These are phyloP conservation scores for Megaleporinus macrocephalus DNA, from an alignment of 2,113 vertebrate species.

Conservation along the genomic window DNA sequence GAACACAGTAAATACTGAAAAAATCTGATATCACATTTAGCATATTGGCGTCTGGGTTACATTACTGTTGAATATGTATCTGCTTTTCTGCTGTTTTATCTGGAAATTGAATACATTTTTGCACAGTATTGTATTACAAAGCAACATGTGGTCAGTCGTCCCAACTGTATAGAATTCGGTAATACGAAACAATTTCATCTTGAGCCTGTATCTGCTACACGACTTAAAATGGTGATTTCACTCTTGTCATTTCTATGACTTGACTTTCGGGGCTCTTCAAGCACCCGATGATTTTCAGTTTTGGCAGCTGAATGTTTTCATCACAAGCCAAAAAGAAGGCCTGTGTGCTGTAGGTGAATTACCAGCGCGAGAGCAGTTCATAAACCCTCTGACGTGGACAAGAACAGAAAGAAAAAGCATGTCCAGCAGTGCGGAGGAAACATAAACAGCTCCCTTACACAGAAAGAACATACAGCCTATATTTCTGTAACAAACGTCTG, in stretches of 20 bases:
- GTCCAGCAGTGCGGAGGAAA: not conserved
- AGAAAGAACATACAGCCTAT: not conserved
- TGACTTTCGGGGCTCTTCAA: not conserved
- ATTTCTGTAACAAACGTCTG: not conserved
- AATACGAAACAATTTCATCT: not conserved
- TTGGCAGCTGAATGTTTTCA: not conserved
- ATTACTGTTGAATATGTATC: too few species aligned
- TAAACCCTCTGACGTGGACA: not conserved
- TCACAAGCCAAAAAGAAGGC: not conserved
- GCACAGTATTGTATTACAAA: too few species aligned
- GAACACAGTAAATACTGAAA: too few species aligned
- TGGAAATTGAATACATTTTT: too few species aligned
- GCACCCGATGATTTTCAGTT: not conserved
- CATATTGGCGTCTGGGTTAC: too few species aligned
- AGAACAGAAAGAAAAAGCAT: not conserved
- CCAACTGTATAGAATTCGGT: too few species aligned
- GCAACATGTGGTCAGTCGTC: too few species aligned
- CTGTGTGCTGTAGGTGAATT: not conserved
- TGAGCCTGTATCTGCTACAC: not conserved
- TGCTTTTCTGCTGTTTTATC: too few species aligned
- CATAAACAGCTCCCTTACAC: not conserved
- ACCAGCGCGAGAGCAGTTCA: not conserved
- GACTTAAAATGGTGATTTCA: not conserved
- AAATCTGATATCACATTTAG: too few species aligned
- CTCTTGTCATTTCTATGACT: not conserved